Percentiles rank a stretch among this genome's conserved stretches.
Evolutionary conservation across 2,797 vertebrate genomes (phyloP).

Genomic region (Remorina albescens): DNA sequence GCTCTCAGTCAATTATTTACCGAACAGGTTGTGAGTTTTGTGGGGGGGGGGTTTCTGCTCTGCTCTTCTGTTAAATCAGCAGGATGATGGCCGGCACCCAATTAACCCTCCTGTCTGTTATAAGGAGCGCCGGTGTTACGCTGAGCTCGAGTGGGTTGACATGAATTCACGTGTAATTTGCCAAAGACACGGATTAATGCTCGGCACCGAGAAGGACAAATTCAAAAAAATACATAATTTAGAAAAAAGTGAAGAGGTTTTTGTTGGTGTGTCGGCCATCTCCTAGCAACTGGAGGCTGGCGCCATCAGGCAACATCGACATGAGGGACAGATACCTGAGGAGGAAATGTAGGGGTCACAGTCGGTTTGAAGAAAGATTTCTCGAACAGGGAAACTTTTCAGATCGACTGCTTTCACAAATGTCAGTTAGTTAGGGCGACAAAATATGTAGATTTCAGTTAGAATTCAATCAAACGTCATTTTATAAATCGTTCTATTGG

Average conservation of each 20-base stretch:
- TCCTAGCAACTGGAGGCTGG: slow-evolving; percentile 45
- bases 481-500: too few species aligned
- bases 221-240: slow-evolving; percentile 38
- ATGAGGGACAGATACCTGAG: background rate
- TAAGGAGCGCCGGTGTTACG: slow-evolving; percentile 37
- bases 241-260: slow-evolving; percentile 32
- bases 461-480: too few species aligned
- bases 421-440: too few species aligned
- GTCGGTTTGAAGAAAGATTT: background rate
- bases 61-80: slow-evolving; percentile 26
- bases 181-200: slow-evolving; percentile 51
- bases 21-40: slow-evolving; percentile 23
- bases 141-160: slow-evolving; percentile 34
- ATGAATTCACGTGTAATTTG: slow-evolving; percentile 57
- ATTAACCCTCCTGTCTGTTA: slow-evolving; percentile 52
- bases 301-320: background rate
- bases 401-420: background rate
- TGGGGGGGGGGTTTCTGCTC: slow-evolving; percentile 3
- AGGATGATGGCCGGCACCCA: slow-evolving; percentile 35
- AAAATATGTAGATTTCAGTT: too few species aligned
- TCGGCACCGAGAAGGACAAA: slow-evolving; percentile 18
- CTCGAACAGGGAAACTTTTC: too few species aligned
- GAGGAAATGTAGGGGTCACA: background rate
- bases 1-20: slow-evolving; percentile 66
- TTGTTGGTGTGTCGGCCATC: slow-evolving; percentile 36